Base-by-base conservation (phyloP, 2,113 vertebrate species). In the Puffinus mauretanicus region DNA sequence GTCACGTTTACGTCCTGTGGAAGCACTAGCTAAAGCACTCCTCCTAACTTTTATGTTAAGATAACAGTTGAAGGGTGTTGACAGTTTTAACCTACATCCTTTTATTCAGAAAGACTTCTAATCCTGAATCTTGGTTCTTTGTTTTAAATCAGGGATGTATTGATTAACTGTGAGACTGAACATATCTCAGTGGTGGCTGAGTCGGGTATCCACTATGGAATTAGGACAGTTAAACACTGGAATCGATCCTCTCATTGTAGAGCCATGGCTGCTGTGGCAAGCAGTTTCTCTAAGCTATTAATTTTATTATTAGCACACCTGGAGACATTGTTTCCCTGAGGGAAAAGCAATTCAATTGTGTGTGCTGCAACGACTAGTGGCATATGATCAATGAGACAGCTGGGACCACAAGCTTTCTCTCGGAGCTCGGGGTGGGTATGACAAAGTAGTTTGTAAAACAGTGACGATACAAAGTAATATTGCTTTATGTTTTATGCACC, bases 261-360 rank as follows among this genome's bases (percentile, higher is more conserved):
- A 46, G 93, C 97, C 51, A 82, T 40, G 75, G 97, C 89, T 98
- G 97, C 98, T 98, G 97, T 94, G 98, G 98, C 98, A 98, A 98
- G 98, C 98, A 98, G 97, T 98, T 98, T 98, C 98, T 98, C 98
- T 96, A 98, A 98, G 98, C 98, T 98, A 98, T 98, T 98, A 98
- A 98, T 98, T 98, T 98, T 98, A 98, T 98, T 98, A 98, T 98
- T 98, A 98, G 98, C 98, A 98, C 98, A 98, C 98, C 98, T 98
- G 98, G 98, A 98, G 98, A 98, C 98, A 97, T 93, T 89, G 96
- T 96, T 97, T 97, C 98, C 98, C 98, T 97, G 83, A 89, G 97
- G 98, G 96, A 98, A 98, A 98, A 98, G 98, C 98, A 98, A 98
- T 98, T 98, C 98, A 98, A 97, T 97, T 95, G 97, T 95, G 97